These are phyloP conservation scores for Manis javanica DNA, from an alignment of 2,797 vertebrate genomes.

Conservation along the genomic window DNA sequence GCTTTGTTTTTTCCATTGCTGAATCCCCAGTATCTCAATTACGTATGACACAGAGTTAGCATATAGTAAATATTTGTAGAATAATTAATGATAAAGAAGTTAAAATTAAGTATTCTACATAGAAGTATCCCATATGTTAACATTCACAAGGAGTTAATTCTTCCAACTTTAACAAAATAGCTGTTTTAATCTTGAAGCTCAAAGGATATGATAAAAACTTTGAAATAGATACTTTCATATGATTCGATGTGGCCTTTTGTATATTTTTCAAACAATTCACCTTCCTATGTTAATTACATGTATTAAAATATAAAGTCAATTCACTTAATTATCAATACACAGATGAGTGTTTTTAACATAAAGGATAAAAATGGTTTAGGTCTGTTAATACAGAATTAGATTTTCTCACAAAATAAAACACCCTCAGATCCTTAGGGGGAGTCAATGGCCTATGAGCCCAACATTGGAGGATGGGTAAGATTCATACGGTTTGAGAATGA, in stretches of 20 bases:
- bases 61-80: background rate
- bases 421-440: background rate
- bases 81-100: background rate
- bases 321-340: background rate
- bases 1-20: background rate
- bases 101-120: background rate
- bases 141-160: background rate
- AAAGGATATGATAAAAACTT: background rate
- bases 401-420: background rate
- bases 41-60: background rate
- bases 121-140: background rate
- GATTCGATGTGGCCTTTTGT: background rate
- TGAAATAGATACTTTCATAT: background rate
- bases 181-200: background rate
- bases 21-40: background rate
- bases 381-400: background rate
- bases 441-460: background rate
- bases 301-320: background rate
- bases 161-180: background rate
- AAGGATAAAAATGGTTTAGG: background rate
- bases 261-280: background rate
- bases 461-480: background rate
- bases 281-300: background rate
- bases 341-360: background rate
- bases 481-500: background rate